phyloP scores from a whole-genome alignment of 2,888 invertebrate species.

The Homarus gammarus region DNA sequence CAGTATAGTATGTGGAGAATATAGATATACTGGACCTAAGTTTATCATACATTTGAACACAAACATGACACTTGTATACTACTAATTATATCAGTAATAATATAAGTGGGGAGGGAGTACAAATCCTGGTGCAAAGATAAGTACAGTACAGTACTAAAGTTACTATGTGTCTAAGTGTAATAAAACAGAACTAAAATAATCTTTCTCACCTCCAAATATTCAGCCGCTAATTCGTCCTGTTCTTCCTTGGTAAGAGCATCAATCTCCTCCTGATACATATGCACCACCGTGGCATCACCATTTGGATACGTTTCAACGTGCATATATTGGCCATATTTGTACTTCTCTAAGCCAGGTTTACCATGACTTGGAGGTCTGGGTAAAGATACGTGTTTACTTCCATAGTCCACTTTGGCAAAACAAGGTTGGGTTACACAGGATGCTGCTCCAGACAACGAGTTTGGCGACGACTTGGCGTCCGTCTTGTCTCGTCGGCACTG shows the following conservation, averaged over 20 bases:
- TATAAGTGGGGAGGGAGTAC: background rate
- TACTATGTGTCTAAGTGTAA: background rate
- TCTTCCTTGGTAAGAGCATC: conserved; percentile 84
- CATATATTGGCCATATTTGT: conserved; percentile 86
- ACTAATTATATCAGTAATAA: background rate
- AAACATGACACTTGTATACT: no score
- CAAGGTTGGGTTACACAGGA: conserved; percentile 28
- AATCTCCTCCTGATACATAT: conserved; percentile 94
- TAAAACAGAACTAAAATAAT: background rate
- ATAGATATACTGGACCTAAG: no score
- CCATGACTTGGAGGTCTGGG: conserved; percentile 67
- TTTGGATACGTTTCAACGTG: conserved; percentile 95
- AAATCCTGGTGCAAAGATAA: background rate
- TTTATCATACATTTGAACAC: no score
- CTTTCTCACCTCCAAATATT: conserved; percentile 74
- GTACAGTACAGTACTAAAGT: background rate
- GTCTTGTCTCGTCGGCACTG: conserved; percentile 84
- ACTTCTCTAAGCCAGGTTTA: conserved; percentile 68
- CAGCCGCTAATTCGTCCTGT: conserved; percentile 79
- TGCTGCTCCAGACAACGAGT: conserved; percentile 3
- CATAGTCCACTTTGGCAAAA: conserved; percentile 56
- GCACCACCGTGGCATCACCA: conserved; percentile 94
- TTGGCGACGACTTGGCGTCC: conserved; percentile 24
- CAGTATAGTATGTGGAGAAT: no score
- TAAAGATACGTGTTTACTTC: conserved; percentile 62